phyloP scores from a whole-genome alignment of 2,797 vertebrate genomes.

The Fistularia commersonii region DNA sequence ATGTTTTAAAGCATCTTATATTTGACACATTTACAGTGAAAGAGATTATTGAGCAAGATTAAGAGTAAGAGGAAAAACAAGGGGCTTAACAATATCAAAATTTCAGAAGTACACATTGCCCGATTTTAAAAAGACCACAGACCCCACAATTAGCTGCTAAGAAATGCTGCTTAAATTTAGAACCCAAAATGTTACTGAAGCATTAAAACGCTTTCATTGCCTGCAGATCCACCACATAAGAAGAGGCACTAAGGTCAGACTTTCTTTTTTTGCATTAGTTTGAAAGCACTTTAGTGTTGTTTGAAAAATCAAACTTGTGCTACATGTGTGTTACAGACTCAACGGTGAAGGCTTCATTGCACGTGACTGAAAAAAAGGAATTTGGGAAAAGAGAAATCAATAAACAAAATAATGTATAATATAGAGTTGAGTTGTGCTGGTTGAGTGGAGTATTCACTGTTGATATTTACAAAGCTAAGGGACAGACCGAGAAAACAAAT shows the following conservation, averaged over 20 bases:
- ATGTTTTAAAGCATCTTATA: neutral
- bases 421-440: slow-evolving; percentile 12
- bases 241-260: slow-evolving; percentile 84
- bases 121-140: slow-evolving; percentile 27
- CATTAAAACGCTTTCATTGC: slow-evolving; percentile 12
- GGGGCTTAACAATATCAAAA: no score
- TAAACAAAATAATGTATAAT: slow-evolving; percentile 18
- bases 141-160: slow-evolving; percentile 15
- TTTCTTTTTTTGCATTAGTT: slow-evolving; percentile 58
- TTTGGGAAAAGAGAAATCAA: slow-evolving; percentile 3
- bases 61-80: neutral
- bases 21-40: neutral
- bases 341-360: no score
- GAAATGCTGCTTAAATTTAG: slow-evolving; percentile 35
- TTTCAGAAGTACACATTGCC: no score
- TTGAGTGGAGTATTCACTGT: slow-evolving; percentile 50
- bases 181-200: slow-evolving; percentile 12
- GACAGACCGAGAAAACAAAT: slow-evolving; percentile 2
- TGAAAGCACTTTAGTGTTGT: slow-evolving; percentile 49
- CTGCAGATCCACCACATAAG: slow-evolving; percentile 62
- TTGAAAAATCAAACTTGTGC: slow-evolving; percentile 55
- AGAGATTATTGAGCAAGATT: neutral
- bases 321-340: slow-evolving; percentile 46
- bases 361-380: no score
- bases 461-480: neutral